A percentile compares a stretch with the other conserved stretches of the same genome.
Conservation (phyloP, 2,888 invertebrate species). For the Enoplolaimus lenunculus region DNA sequence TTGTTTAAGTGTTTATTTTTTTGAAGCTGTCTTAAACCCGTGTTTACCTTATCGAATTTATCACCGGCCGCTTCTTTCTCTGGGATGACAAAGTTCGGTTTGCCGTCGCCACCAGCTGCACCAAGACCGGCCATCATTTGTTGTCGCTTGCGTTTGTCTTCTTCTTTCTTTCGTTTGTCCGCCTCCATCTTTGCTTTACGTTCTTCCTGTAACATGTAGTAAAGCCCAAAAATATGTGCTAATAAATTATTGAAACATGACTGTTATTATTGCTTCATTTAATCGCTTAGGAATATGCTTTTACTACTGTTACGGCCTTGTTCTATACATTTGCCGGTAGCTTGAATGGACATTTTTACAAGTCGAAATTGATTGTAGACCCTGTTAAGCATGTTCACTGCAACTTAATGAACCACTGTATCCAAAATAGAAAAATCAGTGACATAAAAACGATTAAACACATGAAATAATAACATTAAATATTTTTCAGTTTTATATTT, state of each 20-base stretch:
- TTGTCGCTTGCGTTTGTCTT: constrained; percentile 37
- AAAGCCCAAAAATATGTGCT: not conserved
- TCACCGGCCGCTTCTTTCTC: constrained; percentile 6
- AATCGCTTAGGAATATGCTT: too few relatives aligned
- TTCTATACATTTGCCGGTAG: not conserved
- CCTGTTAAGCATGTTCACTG: too few relatives aligned
- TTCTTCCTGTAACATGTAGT: constrained; percentile 36
- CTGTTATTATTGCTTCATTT: not conserved
- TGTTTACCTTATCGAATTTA: constrained; percentile 15
- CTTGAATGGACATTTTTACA: not conserved
- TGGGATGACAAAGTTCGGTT: constrained; percentile 1
- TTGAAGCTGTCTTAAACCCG: too few relatives aligned
- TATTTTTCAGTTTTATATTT: too few relatives aligned
- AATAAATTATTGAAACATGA: not conserved
- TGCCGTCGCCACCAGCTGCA: not conserved
- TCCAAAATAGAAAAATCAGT: too few relatives aligned
- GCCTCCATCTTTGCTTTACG: constrained; percentile 38
- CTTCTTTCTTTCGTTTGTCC: constrained; percentile 39
- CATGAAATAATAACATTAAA: too few relatives aligned
- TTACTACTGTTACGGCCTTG: too few relatives aligned
- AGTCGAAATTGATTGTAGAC: constrained; percentile 14
- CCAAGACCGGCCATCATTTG: constrained; percentile 38
- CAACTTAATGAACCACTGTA: too few relatives aligned
- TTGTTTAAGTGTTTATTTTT: too few relatives aligned
- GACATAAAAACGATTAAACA: too few relatives aligned